These are phyloP conservation scores for Drosophila phalerata DNA, from an alignment of 2,888 invertebrate genomes.

Conservation along the genomic window DNA sequence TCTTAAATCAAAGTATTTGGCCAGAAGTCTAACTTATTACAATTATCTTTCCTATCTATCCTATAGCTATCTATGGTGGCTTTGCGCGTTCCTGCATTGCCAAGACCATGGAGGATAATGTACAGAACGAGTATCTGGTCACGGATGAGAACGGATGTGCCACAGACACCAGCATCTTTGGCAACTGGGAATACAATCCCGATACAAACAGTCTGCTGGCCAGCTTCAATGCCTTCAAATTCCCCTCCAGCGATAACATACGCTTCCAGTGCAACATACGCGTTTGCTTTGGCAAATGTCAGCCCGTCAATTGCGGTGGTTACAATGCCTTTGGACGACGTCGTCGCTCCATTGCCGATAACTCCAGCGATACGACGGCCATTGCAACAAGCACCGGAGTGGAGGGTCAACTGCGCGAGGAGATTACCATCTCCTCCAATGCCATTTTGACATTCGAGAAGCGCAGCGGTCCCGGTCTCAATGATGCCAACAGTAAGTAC, in stretches of 20 bases:
- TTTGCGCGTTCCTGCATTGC: constrained; percentile 97
- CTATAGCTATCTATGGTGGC: constrained; percentile 96
- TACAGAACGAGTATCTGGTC: constrained; percentile 96
- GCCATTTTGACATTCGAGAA: constrained; percentile 95
- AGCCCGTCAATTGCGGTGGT: constrained; percentile 97
- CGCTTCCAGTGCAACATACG: constrained; percentile 98
- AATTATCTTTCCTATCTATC: background rate
- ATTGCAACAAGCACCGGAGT: constrained; percentile 87
- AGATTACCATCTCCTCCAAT: constrained; percentile 96
- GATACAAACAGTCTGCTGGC: constrained; percentile 94
- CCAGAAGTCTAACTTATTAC: background rate
- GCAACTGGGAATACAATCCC: constrained; percentile 96
- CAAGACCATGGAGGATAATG: constrained; percentile 94
- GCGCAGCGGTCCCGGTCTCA: constrained; percentile 91
- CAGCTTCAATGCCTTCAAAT: constrained; percentile 97
- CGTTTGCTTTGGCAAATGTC: constrained; percentile 97
- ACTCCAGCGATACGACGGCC: constrained; percentile 86
- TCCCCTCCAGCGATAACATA: constrained; percentile 97
- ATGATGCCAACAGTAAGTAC: constrained; percentile 91
- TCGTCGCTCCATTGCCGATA: constrained; percentile 87
- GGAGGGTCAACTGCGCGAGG: constrained; percentile 94
- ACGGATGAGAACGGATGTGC: constrained; percentile 98
- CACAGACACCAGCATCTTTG: constrained; percentile 96
- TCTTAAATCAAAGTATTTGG: background rate
- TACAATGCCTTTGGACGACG: constrained; percentile 95